Evolutionary conservation across 1,140 invertebrate species (phyloP).

Genomic region (Danaus plexippus): DNA sequence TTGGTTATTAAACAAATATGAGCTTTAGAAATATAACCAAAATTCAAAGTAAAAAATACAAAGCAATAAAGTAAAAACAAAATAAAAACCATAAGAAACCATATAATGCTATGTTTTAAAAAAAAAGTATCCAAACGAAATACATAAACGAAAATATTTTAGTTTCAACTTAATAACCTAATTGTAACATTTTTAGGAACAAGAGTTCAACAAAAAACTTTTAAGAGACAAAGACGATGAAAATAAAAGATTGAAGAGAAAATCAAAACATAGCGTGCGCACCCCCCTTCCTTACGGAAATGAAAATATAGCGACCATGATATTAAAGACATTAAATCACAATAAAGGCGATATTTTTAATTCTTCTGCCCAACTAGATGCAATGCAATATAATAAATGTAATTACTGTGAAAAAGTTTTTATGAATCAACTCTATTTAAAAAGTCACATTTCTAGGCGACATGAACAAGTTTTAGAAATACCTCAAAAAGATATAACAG

Average conservation of each 20-base stretch:
- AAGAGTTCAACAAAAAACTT: slow-evolving; percentile 50
- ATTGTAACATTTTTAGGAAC: slow-evolving; percentile 39
- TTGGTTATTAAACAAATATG: no score
- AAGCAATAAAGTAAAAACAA: no score
- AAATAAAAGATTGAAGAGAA: slow-evolving; percentile 55
- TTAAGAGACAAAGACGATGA: slow-evolving; percentile 63
- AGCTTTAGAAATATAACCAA: no score
- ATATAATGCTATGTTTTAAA: no score
- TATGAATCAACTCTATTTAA: slow-evolving; percentile 72
- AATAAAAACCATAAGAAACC: no score
- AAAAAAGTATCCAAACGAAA: no score
- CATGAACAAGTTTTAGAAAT: slow-evolving; percentile 50
- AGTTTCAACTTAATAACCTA: no score
- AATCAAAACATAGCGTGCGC: slow-evolving; percentile 41
- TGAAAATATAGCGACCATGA: slow-evolving; percentile 63
- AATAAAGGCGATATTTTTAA: slow-evolving; percentile 47
- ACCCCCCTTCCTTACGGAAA: slow-evolving; percentile 49
- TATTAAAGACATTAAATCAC: slow-evolving; percentile 53
- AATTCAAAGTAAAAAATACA: no score
- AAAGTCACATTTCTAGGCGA: slow-evolving; percentile 70
- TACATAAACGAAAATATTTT: no score
- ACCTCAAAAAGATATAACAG: slow-evolving; percentile 39
- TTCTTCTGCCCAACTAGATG: slow-evolving; percentile 33
- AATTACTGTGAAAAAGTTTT: slow-evolving; percentile 73
- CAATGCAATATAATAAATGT: slow-evolving; percentile 68